Percentiles rank a stretch among this genome's conserved stretches.
These are phyloP conservation scores for Drosophila picticornis DNA, from an alignment of 2,888 invertebrate species.

Conservation along the genomic window DNA sequence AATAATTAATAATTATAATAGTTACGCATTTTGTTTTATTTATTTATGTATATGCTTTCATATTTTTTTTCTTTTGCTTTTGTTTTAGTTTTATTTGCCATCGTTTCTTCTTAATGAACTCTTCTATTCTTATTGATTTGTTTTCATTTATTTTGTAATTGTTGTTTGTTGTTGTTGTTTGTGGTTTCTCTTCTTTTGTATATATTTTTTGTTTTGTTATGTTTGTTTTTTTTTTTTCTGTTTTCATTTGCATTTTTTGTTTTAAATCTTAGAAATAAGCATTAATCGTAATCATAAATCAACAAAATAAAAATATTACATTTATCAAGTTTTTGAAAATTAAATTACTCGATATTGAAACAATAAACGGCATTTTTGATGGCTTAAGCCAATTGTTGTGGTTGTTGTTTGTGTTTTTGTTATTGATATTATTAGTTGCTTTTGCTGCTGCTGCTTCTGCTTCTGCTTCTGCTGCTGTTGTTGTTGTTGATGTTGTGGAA, in stretches of 20 bases:
- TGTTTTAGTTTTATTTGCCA: slow-evolving; percentile 27
- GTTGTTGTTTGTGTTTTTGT: slow-evolving; percentile 9
- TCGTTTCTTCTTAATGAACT: slow-evolving; percentile 45
- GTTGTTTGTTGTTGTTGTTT: slow-evolving; percentile 23
- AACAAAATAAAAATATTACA: slow-evolving; percentile 76
- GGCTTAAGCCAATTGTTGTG: slow-evolving; percentile 21
- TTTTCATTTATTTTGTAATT: slow-evolving; percentile 33
- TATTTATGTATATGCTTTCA: slow-evolving; percentile 40
- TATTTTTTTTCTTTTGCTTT: slow-evolving; percentile 10
- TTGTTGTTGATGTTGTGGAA: slow-evolving; percentile 3
- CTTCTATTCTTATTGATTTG: slow-evolving; percentile 27
- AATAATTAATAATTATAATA: slow-evolving; percentile 66
- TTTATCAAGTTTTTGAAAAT: slow-evolving; percentile 67
- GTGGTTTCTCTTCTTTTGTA: slow-evolving; percentile 29
- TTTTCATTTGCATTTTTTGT: slow-evolving; percentile 33
- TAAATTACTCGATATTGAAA: slow-evolving; percentile 67
- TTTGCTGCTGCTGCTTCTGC: slow-evolving; percentile 43
- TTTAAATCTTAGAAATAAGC: slow-evolving; percentile 62
- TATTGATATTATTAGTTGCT: slow-evolving; percentile 9
- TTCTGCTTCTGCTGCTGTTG: slow-evolving; percentile 37
- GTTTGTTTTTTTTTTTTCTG: slow-evolving; percentile 18
- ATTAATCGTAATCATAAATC: slow-evolving; percentile 75
- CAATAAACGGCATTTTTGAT: slow-evolving; percentile 53
- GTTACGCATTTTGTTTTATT: slow-evolving; percentile 47
- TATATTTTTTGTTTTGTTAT: slow-evolving; percentile 24